These are phyloP conservation scores for Lomographa bimaculata DNA, from an alignment of 2,888 invertebrate species.

Conservation along the genomic window DNA sequence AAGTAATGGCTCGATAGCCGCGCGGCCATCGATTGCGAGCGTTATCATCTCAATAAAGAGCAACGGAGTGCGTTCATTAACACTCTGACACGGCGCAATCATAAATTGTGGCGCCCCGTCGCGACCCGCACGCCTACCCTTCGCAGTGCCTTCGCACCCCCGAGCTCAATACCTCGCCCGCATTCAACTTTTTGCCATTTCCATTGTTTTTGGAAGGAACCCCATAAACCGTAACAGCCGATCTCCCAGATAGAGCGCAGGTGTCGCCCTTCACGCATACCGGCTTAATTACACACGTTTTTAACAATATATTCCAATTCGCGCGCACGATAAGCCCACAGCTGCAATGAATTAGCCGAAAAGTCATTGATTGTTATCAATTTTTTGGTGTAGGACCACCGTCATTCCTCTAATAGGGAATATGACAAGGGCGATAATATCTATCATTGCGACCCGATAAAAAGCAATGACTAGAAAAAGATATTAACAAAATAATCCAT, in stretches of 20 bases:
- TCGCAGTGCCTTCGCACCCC: constrained; percentile 52
- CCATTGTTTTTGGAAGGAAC: constrained; percentile 77
- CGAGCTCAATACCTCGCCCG: constrained; percentile 58
- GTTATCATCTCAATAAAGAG: constrained; percentile 83
- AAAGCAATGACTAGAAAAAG: constrained; percentile 23
- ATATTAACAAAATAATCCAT: constrained; percentile 29
- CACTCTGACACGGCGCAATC: constrained; percentile 80
- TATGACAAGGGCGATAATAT: constrained; percentile 49
- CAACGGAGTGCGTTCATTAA: constrained; percentile 82
- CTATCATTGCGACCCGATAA: constrained; percentile 30
- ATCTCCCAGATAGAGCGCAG: constrained; percentile 74
- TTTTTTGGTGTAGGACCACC: constrained; percentile 47
- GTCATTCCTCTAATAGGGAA: constrained; percentile 33
- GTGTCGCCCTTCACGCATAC: constrained; percentile 77
- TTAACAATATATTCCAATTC: constrained; percentile 68
- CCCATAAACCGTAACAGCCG: constrained; percentile 76
- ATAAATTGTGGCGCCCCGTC: constrained; percentile 80
- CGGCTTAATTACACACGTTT: constrained; percentile 75
- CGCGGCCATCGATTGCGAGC: constrained; percentile 68
- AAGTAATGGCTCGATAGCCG: constrained; percentile 70
- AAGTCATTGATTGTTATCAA: constrained; percentile 55
- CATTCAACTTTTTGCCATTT: constrained; percentile 78
- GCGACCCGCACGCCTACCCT: constrained; percentile 74
- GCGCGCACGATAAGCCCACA: constrained; percentile 63
- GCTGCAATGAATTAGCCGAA: constrained; percentile 65